Base-by-base conservation (phyloP, 2,113 vertebrate genomes). In the Podiceps cristatus region DNA sequence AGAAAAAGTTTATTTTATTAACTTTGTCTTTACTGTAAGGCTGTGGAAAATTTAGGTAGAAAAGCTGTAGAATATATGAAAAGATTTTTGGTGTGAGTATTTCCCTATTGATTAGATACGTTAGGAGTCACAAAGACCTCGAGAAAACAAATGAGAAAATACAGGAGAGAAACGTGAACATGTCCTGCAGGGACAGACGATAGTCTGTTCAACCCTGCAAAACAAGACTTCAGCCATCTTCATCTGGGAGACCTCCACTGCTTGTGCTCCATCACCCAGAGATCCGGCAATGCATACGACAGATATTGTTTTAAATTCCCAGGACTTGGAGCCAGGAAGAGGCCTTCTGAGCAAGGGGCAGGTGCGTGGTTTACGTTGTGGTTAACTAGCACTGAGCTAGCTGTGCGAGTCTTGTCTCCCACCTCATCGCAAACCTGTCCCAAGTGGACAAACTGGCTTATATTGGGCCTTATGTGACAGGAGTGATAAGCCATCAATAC, bases 381-480 rank as follows among this genome's bases (percentile, higher is more conserved):
- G 14, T 56, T 64, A 58, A 47, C 14, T 68, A 31, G 20, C 29
- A 1, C 5, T 20, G 77, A 37, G 40, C 4, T 27, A 25, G 24
- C 18, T 52, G 44, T 7, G 28, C 5, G 27, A 76, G 52, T 20
- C 45, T 86, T 44, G 53, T 40, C 35, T 76, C 37, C 33, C 24
- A 27, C 24, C 16, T 55, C 59, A 6, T 5, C 53, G 22, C 79
- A 83, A 42, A 80, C 22, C 33, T 37, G 53, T 7, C 29, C 11
- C 35, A 58, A 72, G 53, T 13, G 45, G 56, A 55, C n/a, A 63
- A 18, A 59, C 7, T 33, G 63, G 29, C 33, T 76, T 52, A 19
- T 62, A 8, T 18, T n/a, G 31, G 37, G 20, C 33, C 33, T 74
- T 13, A 52, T 0, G 0, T 56, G 37, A 11, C 0, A 1, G 1